Percentiles rank a stretch among this genome's conserved stretches.
phyloP scores from a whole-genome alignment of 2,113 vertebrate species.

The Xyrauchen texanus region DNA sequence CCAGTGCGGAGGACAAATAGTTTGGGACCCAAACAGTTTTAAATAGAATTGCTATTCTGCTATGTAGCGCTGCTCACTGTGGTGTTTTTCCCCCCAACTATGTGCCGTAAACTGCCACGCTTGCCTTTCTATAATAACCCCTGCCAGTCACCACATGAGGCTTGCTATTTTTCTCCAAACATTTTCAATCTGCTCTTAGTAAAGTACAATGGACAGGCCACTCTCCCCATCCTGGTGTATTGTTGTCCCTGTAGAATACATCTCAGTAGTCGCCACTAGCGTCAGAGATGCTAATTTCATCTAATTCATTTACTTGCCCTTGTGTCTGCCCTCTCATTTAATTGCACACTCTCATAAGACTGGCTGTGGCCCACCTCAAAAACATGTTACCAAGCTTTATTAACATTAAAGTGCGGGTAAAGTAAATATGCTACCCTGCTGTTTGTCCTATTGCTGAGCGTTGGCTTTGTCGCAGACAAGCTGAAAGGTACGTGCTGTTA shows the following conservation, averaged over 20 bases:
- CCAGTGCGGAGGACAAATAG: neutral
- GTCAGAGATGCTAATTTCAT: conserved; percentile 20
- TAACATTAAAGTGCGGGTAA: neutral
- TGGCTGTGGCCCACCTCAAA: neutral
- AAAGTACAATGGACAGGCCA: neutral
- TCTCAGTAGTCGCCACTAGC: neutral
- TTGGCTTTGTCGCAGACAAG: too few species aligned
- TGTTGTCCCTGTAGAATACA: conserved; percentile 19
- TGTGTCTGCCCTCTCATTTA: neutral
- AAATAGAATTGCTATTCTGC: neutral
- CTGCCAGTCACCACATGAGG: neutral
- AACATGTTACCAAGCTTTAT: neutral
- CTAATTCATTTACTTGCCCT: conserved; percentile 10
- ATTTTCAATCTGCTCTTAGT: conserved; percentile 8
- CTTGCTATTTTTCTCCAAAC: neutral
- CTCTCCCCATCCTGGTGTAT: conserved; percentile 8
- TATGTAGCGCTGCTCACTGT: neutral
- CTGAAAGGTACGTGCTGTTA: too few species aligned
- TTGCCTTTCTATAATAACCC: conserved; percentile 30
- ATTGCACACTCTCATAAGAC: conserved; percentile 2
- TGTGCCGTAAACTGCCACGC: neutral
- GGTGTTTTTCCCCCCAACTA: neutral
- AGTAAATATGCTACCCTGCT: neutral
- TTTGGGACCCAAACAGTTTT: neutral
- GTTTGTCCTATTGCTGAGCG: too few species aligned